These are phyloP conservation scores for Chelonia mydas DNA, from an alignment of 2,797 vertebrate genomes.

Conservation along the genomic window DNA sequence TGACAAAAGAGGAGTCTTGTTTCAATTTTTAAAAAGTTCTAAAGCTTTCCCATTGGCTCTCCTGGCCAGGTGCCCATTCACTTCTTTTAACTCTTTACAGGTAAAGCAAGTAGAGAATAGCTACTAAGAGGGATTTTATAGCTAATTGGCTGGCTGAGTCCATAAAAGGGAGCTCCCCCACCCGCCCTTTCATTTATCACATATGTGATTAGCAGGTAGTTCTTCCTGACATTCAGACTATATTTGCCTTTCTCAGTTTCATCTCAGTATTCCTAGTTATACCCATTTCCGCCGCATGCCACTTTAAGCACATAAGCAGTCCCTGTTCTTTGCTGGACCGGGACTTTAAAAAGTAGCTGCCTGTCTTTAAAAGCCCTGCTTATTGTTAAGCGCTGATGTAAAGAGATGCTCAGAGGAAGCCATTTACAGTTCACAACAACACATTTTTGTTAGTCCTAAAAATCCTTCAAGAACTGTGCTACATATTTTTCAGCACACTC, in stretches of 20 bases:
- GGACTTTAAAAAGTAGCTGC: background rate
- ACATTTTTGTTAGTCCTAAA: background rate
- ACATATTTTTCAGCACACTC: background rate
- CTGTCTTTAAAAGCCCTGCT: background rate
- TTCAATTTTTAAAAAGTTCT: too few species aligned
- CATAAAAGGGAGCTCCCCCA: too few species aligned
- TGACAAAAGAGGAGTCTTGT: too few species aligned
- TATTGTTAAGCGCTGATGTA: background rate
- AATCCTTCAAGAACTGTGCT: background rate
- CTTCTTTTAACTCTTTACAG: too few species aligned
- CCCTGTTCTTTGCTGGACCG: background rate
- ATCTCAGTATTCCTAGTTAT: conserved; percentile 10
- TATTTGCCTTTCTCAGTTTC: background rate
- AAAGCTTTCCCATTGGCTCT: too few species aligned
- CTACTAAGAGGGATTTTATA: too few species aligned
- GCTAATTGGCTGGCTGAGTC: too few species aligned
- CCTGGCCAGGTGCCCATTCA: too few species aligned
- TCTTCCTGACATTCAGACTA: background rate
- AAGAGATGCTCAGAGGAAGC: background rate
- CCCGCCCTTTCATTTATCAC: too few species aligned
- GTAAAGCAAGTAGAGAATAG: too few species aligned
- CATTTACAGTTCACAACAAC: background rate
- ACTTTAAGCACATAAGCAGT: background rate
- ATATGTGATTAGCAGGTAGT: background rate
- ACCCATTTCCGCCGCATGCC: background rate